Evolutionary conservation across 1,140 invertebrate species (phyloP).

Genomic region (Aphis gossypii): DNA sequence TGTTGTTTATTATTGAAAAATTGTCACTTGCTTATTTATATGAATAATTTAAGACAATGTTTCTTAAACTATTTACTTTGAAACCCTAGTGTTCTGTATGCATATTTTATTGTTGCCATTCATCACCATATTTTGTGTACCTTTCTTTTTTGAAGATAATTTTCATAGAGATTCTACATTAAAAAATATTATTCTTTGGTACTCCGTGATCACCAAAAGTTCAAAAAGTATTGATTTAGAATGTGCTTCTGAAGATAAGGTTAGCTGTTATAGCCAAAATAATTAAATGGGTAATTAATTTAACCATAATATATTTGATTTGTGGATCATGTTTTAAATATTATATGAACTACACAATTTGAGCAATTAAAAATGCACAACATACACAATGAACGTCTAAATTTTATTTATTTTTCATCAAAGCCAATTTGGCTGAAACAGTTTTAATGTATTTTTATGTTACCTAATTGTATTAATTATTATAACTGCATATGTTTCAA

Average conservation of each 20-base stretch:
- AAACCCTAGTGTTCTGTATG: no score
- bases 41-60: background rate
- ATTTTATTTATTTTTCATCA: background rate
- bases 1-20: background rate
- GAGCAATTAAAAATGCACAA: background rate
- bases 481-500: background rate
- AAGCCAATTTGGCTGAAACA: background rate
- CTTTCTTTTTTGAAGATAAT: no score
- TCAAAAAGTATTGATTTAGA: no score
- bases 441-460: background rate
- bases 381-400: background rate
- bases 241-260: background rate
- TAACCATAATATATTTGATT: background rate
- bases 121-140: no score
- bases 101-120: no score
- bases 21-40: background rate
- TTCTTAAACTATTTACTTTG: no score
- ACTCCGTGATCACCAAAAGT: no score
- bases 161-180: no score
- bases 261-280: background rate
- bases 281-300: background rate
- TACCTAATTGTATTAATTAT: background rate
- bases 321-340: background rate
- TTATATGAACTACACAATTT: background rate
- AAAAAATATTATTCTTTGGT: no score